Conservation (phyloP, 1,140 invertebrate genomes). For the Penaeus vannamei region DNA sequence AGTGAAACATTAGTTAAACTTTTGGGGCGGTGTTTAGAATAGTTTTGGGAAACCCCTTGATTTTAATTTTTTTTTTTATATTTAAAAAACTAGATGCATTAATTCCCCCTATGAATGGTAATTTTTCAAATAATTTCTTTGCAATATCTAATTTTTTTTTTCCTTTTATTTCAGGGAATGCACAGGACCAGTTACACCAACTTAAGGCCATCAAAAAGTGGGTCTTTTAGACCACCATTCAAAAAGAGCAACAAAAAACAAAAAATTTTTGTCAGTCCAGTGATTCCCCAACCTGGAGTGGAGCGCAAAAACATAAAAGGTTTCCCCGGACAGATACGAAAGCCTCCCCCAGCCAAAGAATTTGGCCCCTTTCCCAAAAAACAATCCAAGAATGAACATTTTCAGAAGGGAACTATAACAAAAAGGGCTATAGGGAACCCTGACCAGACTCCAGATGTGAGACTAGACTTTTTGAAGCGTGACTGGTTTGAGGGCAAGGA, state of each 20-base stretch:
- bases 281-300: constrained; percentile 89
- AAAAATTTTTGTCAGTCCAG: constrained; percentile 94
- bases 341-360: constrained; percentile 47
- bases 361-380: constrained; percentile 41
- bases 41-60: too few relatives aligned
- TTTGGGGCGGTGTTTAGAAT: too few relatives aligned
- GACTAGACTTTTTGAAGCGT: constrained; percentile 85
- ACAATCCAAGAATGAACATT: constrained; percentile 79
- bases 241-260: constrained; percentile 73
- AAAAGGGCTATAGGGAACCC: constrained; percentile 94
- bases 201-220: constrained; percentile 13
- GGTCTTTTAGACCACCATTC: constrained; percentile 57
- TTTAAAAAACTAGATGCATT: too few relatives aligned
- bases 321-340: constrained; percentile 51
- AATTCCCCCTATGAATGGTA: too few relatives aligned
- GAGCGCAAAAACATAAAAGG: constrained; percentile 73
- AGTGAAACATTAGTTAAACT: too few relatives aligned
- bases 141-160: too few relatives aligned
- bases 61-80: too few relatives aligned
- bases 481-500: constrained; percentile 92
- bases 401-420: constrained; percentile 97
- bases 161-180: constrained; percentile 21
- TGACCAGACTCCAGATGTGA: constrained; percentile 83
- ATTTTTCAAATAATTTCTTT: too few relatives aligned
- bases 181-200: constrained; percentile 46